Base-by-base conservation (phyloP, 1,140 invertebrate species). In the Caenorhabditis briggsae region DNA sequence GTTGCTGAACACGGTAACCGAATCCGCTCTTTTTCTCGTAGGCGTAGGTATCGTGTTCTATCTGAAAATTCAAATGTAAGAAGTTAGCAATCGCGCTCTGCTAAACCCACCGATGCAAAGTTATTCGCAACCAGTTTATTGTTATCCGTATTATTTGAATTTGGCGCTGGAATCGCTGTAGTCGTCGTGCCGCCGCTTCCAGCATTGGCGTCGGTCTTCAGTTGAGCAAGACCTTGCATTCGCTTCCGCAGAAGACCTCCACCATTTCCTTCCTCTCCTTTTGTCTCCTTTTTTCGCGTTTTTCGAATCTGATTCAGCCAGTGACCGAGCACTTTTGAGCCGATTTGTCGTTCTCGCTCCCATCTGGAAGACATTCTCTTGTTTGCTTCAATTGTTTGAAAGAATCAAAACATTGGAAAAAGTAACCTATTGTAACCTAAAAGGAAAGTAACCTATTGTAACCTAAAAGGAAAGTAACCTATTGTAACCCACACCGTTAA, bases 231-330 rank as follows among this genome's bases (percentile, higher is more conserved):
- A 48, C 50, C n/a, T 20, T 46, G 70, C 1, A 78, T 78, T 53
- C 70, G 12, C 14, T 78, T 78, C 20, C 70, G 6, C 7, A 78
- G 46, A 16, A 53, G 46, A 5, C 61, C 74, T 55, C 74, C 74
- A 82, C 20, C 84, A 20, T 53, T 50, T 59, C 78, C 85, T 61
- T 20, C 61, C 7, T n/a, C 87, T 25, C 87, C 84, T 43, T 84
- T 58, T 9, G 70, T 83, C 43, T 88, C 89, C 50, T 88, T 87
- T 64, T 88, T 89, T 33, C 91, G 85, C n/a, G 91, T 92, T 88
- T 92, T 92, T 61, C 90, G 82, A n/a, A 92, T 92, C 82, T 92
- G 91, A 88, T 92, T 92, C 6, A 92, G 83, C 91, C 91, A 92
- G 87, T 92, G 91, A 33, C 91, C 91, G 1, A 92, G 88, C 1